Evolutionary conservation across 1,140 invertebrate species (phyloP), one percentile per base, ranked within the genome.

Genomic region (Trachymyrmex cornetzi): DNA sequence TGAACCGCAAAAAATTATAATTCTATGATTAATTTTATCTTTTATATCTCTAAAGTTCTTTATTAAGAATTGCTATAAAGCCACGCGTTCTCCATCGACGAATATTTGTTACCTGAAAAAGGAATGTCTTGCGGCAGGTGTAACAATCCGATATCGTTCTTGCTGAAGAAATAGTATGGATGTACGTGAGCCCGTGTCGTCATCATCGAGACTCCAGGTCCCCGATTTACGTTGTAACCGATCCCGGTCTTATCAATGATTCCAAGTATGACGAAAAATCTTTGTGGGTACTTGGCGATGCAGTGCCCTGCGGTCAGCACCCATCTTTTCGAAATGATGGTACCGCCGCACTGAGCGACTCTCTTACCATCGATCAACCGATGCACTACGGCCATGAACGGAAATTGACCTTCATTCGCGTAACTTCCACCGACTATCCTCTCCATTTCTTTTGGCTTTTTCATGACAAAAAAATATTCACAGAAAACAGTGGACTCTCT

Each of bases 321-420:
- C 90, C 89, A 92, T 27, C 91, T 87, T 14, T 27, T 27, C 16
- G 89, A 88, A 14, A 91, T 63, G 24, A 91, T 75, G 24, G 89
- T 87, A 48, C 90, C 90, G 30, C 89, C 89, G 64, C 90, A 92
- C 24, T 88, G 77, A 19, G 79, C 30, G 12, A 84, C 71, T 11
- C 64, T 44, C 7, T 77, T 77, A 16, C 63, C 64, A 0, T 66
- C 55, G 2, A 74, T n/a, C 34, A 92, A 53, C 59, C 87, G 72
- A 75, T 91, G 90, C 2, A 92, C 84, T 5, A 89, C 87, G n/a
- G 79, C 90, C 89, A 92, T 91, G 27, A 88, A 91, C 16, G 91
- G 91, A 84, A 91, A 92, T 44, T 91, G 84, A 3, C 85, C 86
- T 7, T 79, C 77, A 2, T 27, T 27, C 2, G 90, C 89, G 53